A percentile compares a stretch with the other conserved stretches of the same genome.
phyloP scores from a whole-genome alignment of 2,888 invertebrate species.

The Horisme vitalbata region DNA sequence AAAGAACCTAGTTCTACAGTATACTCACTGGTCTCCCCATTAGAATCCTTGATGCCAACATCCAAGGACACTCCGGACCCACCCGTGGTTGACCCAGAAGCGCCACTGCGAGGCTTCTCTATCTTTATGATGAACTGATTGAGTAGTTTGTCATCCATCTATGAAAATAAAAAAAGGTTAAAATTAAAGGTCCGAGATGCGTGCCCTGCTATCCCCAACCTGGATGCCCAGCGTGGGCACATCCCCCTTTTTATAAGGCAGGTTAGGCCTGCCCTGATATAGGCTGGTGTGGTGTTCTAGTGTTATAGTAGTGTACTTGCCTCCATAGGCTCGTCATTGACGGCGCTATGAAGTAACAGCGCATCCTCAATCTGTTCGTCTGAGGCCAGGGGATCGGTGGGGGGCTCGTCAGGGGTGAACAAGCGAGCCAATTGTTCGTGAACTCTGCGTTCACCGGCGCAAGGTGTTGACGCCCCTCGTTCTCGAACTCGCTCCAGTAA shows the following conservation, averaged over 20 bases:
- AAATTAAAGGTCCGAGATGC: too few relatives aligned
- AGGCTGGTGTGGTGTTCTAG: too few relatives aligned
- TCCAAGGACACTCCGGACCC: background rate
- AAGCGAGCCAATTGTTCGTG: constrained; percentile 86
- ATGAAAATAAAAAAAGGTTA: constrained; percentile 10
- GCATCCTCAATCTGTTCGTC: constrained; percentile 32
- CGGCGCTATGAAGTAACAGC: constrained; percentile 42
- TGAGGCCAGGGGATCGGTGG: constrained; percentile 28
- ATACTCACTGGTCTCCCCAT: constrained; percentile 12
- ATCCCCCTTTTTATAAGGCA: too few relatives aligned
- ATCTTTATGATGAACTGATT: constrained; percentile 17
- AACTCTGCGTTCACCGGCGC: constrained; percentile 86
- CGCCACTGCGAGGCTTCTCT: background rate
- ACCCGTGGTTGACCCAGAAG: background rate
- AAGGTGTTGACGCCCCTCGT: constrained; percentile 83
- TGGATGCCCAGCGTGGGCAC: too few relatives aligned
- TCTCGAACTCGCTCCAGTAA: constrained; percentile 89
- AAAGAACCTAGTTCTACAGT: constrained; percentile 3
- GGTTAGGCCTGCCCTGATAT: too few relatives aligned
- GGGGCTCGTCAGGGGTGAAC: constrained; percentile 56
- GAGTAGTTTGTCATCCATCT: constrained; percentile 51
- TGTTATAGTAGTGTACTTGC: constrained; percentile 32
- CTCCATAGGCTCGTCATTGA: constrained; percentile 64
- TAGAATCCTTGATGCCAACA: constrained; percentile 4
- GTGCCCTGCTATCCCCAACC: too few relatives aligned